Evolutionary conservation across 92 coral and sea anemone species (phyloP), one percentile per base, ranked within the genome.

Genomic region (Heliopora coerulea): DNA sequence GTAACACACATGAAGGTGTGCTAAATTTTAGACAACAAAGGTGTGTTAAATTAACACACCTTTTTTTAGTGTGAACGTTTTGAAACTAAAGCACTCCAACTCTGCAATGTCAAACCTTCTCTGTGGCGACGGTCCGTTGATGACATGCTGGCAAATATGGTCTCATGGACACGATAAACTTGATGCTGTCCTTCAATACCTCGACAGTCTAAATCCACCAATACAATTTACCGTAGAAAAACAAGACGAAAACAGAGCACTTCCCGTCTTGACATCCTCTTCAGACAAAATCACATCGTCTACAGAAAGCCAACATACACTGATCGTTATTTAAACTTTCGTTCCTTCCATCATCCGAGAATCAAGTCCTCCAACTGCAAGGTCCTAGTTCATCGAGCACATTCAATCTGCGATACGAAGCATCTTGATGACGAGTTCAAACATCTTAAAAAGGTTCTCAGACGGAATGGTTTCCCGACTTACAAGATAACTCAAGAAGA

Each of bases 271-370:
- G 24, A 4, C n/a, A n/a, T n/a, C n/a, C n/a, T n/a, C n/a, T n/a
- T n/a, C n/a, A n/a, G n/a, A n/a, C n/a, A n/a, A n/a, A n/a, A n/a
- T n/a, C n/a, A n/a, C 61, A 20, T 20, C 33, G 33, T 59, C 0
- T 59, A 59, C 32, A 32, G 64, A 32, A 59, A 59, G 32, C 64
- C 64, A 32, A 59, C 64, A 59, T 3, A 59, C 64, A 59, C 64
- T 59, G 64, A 59, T n/a, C n/a, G n/a, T 39, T 26, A 39, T 17
- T 44, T 62, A 62, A 62, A 62, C 68, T 62, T 24, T 62, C n/a
- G 68, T 31, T 62, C 23, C 21, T 62, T 62, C 23, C 68, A 62
- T 62, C 68, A 62, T 62, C 68, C 68, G 8, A 62, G 68, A 62
- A 30, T 62, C 39, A 62, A 62, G 39, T 62, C 68, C 41, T 62